Evolutionary conservation across 2,797 vertebrate genomes (phyloP), one percentile per base, ranked within the genome.

Genomic region (Remorina albescens): DNA sequence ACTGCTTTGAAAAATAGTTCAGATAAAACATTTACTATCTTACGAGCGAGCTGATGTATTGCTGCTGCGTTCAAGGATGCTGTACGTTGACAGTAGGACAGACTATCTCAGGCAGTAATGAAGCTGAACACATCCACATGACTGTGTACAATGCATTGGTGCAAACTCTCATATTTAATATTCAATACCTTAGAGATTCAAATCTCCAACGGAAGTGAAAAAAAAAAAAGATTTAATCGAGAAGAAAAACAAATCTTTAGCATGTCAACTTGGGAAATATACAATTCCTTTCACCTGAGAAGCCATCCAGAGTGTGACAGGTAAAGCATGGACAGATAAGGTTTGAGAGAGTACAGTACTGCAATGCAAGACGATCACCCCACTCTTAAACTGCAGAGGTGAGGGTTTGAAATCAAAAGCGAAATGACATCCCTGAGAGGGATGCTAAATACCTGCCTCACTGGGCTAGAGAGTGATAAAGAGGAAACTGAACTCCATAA

Each of bases 361-460:
- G 75, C 47, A 13, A 58, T 63, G 56, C 36, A 10, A 72, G 59
- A 64, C 79, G 75, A 78, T 79, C 51, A 73, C 56, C 65, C 68
- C 23, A 36, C 58, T 57, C 32, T 56, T 21, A 37, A 72, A 69
- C 78, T 78, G 47, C 18, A 34, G 67, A 50, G 82, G 76, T 2
- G 6, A 53, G 15, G 41, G 15, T 50, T 81, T 76, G 56, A 78
- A 60, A 81, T 84, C 1, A 49, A 76, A 78, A 67, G 67, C 73
- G 65, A 78, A 73, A 76, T 70, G 46, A 79, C 28, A 63, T 78
- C 65, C 61, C 71, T 73, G 68, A 76, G 78, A 73, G 34, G 68
- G 72, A 73, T 79, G 75, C 78, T 76, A 84, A 78, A 58, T 69
- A 81, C 64, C 47, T 78, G 46, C 51, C 10, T 23, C 1, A 6